Evolutionary conservation across 1,140 invertebrate species (phyloP), one percentile per base, ranked within the genome.

Genomic region (Melipona quadrifasciata): DNA sequence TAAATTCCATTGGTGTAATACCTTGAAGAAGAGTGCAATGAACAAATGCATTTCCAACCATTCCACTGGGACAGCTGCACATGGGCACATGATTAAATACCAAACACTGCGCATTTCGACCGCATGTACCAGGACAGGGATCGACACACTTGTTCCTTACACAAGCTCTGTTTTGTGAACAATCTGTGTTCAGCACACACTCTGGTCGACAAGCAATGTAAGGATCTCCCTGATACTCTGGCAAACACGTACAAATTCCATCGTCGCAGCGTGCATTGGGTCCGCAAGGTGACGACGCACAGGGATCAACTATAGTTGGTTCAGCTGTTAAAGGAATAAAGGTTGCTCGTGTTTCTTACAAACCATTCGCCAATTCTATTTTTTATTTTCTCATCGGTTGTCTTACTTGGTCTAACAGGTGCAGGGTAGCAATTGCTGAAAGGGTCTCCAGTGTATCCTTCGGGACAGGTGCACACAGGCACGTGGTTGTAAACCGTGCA

Each of bases 361-460:
- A 3, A 27, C 6, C n/a, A 19, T 27, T 19, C 10, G 17, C 0
- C 12, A 34, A n/a, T 51, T 61, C 10, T 21, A 27, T 19, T n/a
- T 71, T 19, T 10, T 24, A 55, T 12, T 11, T 12, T 24, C 31
- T n/a, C 10, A 10, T 1, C 0, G n/a, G 27, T 21, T 34, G 47
- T 57, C 89, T 90, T 90, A 90, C 89, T 86, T 87, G 94, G 57
- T 80, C 85, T 80, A 84, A 90, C 92, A 21, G 93, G 92, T 14
- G 90, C 91, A 21, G 92, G 92, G 11, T 90, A 95, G 90, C 97
- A 98, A 85, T 96, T 96, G 70, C 95, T 95, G 92, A 97, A 97
- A 8, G 97, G 97, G 95, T 97, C 97, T 27, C 97, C 97, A 6
- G 95, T 96, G 89, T 96, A 97, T 55, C 96, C 96, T 74, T 95